Conservation (phyloP, 2,797 vertebrate genomes). For the Xenentodon cancila region DNA sequence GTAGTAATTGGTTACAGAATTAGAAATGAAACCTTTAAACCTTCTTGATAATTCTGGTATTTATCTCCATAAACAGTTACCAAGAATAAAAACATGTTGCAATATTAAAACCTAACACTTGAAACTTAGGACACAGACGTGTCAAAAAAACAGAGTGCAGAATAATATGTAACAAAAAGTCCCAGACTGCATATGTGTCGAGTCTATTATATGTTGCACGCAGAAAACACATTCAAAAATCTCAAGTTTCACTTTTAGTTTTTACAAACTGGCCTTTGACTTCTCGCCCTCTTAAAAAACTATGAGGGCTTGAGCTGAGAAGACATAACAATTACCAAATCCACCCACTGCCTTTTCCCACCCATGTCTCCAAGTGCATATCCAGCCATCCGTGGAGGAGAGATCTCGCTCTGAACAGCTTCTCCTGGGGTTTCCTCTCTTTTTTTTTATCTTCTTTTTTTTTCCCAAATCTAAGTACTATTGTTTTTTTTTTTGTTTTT, state of each 20-base stretch:
- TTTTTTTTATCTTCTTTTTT: constrained; percentile 17
- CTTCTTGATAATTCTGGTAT: too few species aligned
- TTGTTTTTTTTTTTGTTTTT: not conserved
- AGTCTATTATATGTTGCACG: too few species aligned
- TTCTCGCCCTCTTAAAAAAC: constrained; percentile 48
- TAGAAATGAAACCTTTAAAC: too few species aligned
- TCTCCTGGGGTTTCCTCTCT: constrained; percentile 26
- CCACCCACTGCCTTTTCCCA: constrained; percentile 41
- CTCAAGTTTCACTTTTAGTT: constrained; percentile 55
- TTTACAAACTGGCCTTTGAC: constrained; percentile 65
- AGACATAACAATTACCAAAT: constrained; percentile 49
- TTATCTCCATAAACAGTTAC: too few species aligned
- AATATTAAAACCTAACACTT: too few species aligned
- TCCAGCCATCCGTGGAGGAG: constrained; percentile 22
- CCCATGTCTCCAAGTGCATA: constrained; percentile 26
- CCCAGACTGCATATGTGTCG: not conserved
- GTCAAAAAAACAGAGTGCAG: constrained; percentile 5
- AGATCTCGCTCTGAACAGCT: constrained; percentile 17
- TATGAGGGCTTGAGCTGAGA: constrained; percentile 42
- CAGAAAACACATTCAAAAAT: constrained; percentile 39
- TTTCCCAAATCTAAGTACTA: not conserved
- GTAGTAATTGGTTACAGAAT: too few species aligned
- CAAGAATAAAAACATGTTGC: too few species aligned
- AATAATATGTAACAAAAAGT: not conserved
- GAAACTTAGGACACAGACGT: not conserved